Evolutionary conservation across 2,888 invertebrate genomes (phyloP), one percentile per base, ranked within the genome.

Genomic region (Ypsolopha sequella): DNA sequence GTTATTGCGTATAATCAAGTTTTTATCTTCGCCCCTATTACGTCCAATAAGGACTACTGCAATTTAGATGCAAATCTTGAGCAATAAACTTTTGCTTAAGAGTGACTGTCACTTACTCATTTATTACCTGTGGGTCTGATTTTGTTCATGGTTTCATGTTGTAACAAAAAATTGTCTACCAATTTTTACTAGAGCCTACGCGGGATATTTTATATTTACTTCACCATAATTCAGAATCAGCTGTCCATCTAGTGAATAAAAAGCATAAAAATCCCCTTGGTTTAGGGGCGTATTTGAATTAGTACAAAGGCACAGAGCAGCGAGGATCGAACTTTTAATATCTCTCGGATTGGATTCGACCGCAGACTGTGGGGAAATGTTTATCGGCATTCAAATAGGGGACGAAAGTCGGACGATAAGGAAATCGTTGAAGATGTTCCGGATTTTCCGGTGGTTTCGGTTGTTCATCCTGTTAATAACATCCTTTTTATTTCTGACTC

Each of bases 271-370:
- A 14, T 13, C 7, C 33, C n/a, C n/a, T 11, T 41, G 49, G 61
- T 58, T 54, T 49, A 62, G 63, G 68, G 68, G 60, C 65, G 64
- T 65, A 65, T 66, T 63, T 64, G 63, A 60, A 64, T 62, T 59
- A 59, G 64, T 63, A 78, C 71, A 77, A 80, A 80, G 75, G 74
- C 70, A 65, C 60, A 61, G 61, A 65, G 68, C 64, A 68, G 68
- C 63, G 70, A 68, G 70, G 72, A 70, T 70, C 72, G 73, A 81
- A 81, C 76, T 86, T 87, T 84, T 85, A 85, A 87, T 85, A 85
- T 84, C 82, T 77, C 75, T 73, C 71, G 76, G 80, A 82, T 82
- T 80, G 78, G 81, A 80, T 81, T 73, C 75, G 75, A 74, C 77
- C 75, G 63, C 73, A 77, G 68, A 66, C 68, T 61, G 68, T 69